Percentiles rank a stretch among this genome's conserved stretches.
Evolutionary conservation across 2,888 invertebrate genomes (phyloP).

Genomic region (Drosophila mulleri): DNA sequence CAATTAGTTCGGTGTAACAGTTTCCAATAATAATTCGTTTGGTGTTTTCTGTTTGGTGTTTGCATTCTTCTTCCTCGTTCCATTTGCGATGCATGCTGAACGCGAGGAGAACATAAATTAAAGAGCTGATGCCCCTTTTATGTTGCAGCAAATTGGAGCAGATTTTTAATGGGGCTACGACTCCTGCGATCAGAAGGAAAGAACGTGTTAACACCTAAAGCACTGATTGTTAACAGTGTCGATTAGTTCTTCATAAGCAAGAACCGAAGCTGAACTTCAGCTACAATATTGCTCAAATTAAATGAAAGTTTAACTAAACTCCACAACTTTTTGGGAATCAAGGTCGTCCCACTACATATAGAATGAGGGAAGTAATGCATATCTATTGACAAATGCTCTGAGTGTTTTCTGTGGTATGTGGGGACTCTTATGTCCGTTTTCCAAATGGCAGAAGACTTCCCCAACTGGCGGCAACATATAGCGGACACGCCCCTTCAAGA

Average conservation of each 20-base stretch:
- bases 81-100: constrained; percentile 44
- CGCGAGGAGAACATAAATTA: constrained; percentile 64
- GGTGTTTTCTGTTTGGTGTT: constrained; percentile 6
- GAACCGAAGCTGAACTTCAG: too few species aligned
- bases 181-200: constrained; percentile 41
- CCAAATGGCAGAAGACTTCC: constrained; percentile 8
- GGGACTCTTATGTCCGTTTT: constrained; percentile 41
- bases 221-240: constrained; percentile 13
- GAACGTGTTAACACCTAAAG: constrained; percentile 38
- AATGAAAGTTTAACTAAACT: too few species aligned
- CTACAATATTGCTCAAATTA: not conserved
- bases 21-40: constrained; percentile 35
- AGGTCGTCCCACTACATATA: constrained; percentile 50
- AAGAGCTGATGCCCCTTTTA: constrained; percentile 58
- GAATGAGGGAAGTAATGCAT: constrained; percentile 12
- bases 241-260: not conserved
- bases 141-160: constrained; percentile 65
- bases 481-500: constrained; percentile 55
- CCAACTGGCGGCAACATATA: constrained; percentile 26
- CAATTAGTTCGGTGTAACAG: constrained; percentile 70
- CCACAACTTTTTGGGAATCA: constrained; percentile 28
- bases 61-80: constrained; percentile 14
- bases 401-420: constrained; percentile 69
- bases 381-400: constrained; percentile 62
- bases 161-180: constrained; percentile 32